These are phyloP conservation scores for Aurelia aurita complex sp. Pacific DNA, from an alignment of 30 jellyfish, hydroid and myxozoan genomes.

Conservation along the genomic window DNA sequence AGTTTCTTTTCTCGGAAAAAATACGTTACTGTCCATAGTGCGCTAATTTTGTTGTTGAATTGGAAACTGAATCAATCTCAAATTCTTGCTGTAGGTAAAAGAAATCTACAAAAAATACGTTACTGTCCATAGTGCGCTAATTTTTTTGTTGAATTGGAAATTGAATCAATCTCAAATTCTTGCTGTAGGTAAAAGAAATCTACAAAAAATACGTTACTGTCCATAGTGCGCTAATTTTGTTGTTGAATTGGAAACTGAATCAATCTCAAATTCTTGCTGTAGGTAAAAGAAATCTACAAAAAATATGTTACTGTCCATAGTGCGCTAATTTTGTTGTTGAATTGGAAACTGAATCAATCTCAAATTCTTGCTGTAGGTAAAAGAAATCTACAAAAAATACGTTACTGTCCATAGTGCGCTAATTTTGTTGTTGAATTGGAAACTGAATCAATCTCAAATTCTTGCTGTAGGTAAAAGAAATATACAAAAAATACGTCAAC, in stretches of 20 bases:
- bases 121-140: too few relatives aligned
- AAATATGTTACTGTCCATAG: background rate
- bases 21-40: too few relatives aligned
- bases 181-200: slow-evolving; percentile 42
- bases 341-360: too few relatives aligned
- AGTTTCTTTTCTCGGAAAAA: too few relatives aligned
- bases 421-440: too few relatives aligned
- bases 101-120: slow-evolving; percentile 24
- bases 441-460: background rate
- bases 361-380: slow-evolving; percentile 31
- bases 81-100: slow-evolving; percentile 33
- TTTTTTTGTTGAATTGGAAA: too few relatives aligned
- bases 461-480: slow-evolving; percentile 42
- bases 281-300: slow-evolving; percentile 60
- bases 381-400: slow-evolving; percentile 39
- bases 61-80: too few relatives aligned
- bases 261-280: background rate
- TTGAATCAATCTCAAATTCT: background rate
- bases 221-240: too few relatives aligned
- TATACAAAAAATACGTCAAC: slow-evolving; percentile 44
- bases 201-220: slow-evolving; percentile 1
- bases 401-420: too few relatives aligned
- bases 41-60: too few relatives aligned
- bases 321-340: too few relatives aligned
- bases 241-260: too few relatives aligned